Base-by-base conservation (phyloP, 1,140 invertebrate species). In the Cepaea nemoralis region DNA sequence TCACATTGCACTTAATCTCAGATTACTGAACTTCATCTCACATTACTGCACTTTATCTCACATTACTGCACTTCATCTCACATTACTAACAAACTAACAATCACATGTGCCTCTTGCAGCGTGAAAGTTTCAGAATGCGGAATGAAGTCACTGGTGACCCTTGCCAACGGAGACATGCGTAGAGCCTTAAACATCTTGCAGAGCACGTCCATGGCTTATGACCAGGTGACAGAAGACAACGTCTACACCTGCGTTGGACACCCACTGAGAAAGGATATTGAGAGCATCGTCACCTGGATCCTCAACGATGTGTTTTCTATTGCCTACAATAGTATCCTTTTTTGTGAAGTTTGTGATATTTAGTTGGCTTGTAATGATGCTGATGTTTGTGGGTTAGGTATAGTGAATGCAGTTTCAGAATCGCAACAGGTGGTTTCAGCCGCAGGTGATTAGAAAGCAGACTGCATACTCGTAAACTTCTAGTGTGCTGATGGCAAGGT, bases 141-240 rank as follows among this genome's bases (percentile, higher is more conserved):
- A 0, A 95, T 96, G 89, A 94, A 97, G 85, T 98, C 99, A 0
- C 89, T 99, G 0, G 93, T 99, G 63, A 95, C 95, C 14, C 92
- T 99, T 2, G 96, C 97, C 2, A 95, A 95, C 82, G 99, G 99
- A n/a, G 98, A 99, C 92, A 99, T 99, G 99, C 94, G 99, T 87
- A 97, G 96, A 92, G 96, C 98, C 19, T 89, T 99, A 3, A 99
- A 99, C 92, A 96, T 99, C 75, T 92, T 99, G 39, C 93, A 99
- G 93, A 97, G 97, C 92, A 96, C 97, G 82, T 94, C 94, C 71
- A 93, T 95, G 91, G 97, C 98, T 12, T 98, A 95, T 91, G 94
- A 95, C 86, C 91, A 93, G 83, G 96, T 99, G 0, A 96, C 94
- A 84, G 97, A 98, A 92, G 94, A 97, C 82, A 96, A 95, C 91